phyloP scores from a whole-genome alignment of 2,797 vertebrate species.

The Euthynnus affinis region DNA sequence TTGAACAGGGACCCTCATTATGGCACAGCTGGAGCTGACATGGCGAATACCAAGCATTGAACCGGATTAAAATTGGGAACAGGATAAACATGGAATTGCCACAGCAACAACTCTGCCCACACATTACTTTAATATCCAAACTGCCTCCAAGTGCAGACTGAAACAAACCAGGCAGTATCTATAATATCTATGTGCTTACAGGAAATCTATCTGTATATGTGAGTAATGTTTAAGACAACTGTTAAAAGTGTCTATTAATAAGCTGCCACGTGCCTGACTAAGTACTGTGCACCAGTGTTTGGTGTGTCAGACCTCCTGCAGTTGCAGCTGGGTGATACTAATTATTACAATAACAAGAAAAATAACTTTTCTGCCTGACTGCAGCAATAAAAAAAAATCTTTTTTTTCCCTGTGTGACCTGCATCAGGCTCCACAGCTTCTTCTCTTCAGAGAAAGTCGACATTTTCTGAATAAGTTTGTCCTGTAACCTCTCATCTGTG shows the following conservation, averaged over 20 bases:
- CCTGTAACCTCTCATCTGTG: not conserved
- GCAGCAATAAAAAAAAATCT: not conserved
- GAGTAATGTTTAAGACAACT: not conserved
- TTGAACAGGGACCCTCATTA: constrained; percentile 67
- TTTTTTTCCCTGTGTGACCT: not conserved
- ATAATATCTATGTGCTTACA: not conserved
- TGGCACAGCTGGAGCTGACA: constrained; percentile 69
- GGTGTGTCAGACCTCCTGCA: constrained; percentile 29
- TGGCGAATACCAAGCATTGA: constrained; percentile 56
- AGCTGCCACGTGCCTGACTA: not conserved
- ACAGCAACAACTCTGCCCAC: constrained; percentile 49
- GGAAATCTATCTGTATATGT: not conserved
- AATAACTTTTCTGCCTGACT: not conserved
- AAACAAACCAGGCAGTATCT: not conserved
- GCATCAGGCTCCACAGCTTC: constrained; percentile 12
- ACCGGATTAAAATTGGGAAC: constrained; percentile 58
- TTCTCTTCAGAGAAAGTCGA: constrained; percentile 5
- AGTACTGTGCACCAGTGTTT: not conserved
- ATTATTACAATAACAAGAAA: not conserved
- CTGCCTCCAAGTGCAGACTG: not conserved
- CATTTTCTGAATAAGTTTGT: not conserved
- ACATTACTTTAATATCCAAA: not conserved
- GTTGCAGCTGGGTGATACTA: constrained; percentile 6
- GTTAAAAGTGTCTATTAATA: not conserved
- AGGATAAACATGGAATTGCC: constrained; percentile 56